A percentile compares a stretch with the other conserved stretches of the same genome.
phyloP scores from a whole-genome alignment of 2,113 vertebrate genomes.

The Eidolon helvum region DNA sequence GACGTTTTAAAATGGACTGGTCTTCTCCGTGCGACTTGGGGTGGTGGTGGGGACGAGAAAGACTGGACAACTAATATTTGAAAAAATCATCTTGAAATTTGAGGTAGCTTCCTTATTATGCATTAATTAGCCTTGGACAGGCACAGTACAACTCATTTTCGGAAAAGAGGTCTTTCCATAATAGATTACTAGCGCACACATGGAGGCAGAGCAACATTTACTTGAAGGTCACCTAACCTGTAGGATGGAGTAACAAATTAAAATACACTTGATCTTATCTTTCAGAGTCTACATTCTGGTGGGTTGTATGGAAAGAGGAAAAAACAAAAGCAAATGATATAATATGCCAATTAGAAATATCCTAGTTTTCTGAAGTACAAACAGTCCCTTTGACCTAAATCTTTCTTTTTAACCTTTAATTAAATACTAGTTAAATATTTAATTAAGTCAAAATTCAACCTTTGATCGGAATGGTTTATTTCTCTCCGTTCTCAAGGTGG shows the following conservation, averaged over 20 bases:
- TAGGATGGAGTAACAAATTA: neutral
- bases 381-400: neutral
- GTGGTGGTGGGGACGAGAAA: neutral
- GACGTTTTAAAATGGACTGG: neutral
- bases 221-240: neutral
- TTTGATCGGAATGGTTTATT: neutral
- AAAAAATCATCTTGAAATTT: neutral
- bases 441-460: neutral
- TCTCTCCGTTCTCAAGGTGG: neutral
- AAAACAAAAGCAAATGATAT: neutral
- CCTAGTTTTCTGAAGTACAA: neutral
- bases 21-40: neutral
- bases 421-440: neutral
- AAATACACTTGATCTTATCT: neutral
- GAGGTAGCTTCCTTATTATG: neutral
- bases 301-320: neutral
- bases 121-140: neutral
- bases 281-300: neutral
- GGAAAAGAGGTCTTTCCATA: neutral
- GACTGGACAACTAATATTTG: neutral
- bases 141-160: neutral
- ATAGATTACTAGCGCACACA: neutral
- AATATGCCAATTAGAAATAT: neutral
- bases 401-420: neutral
- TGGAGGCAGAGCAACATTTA: neutral